Percentiles rank a stretch among this genome's conserved stretches.
Conservation (phyloP, 2,888 invertebrate species). For the Pterostichus niger region DNA sequence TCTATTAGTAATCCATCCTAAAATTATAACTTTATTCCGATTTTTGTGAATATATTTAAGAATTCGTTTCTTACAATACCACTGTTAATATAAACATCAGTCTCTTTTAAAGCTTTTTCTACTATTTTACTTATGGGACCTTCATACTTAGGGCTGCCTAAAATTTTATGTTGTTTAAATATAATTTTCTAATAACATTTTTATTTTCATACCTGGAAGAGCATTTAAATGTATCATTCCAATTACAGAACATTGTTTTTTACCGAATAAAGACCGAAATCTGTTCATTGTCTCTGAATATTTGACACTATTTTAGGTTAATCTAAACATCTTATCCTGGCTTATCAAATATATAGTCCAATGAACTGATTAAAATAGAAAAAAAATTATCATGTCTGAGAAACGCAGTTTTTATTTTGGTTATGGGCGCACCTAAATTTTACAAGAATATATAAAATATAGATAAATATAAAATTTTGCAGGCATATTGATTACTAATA, state of each 20-base stretch:
- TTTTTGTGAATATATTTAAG: neutral
- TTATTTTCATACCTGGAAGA: conserved; percentile 81
- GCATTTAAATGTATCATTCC: conserved; percentile 87
- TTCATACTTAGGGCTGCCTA: conserved; percentile 82
- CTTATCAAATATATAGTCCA: neutral
- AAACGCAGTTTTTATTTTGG: too few relatives aligned
- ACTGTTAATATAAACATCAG: conserved; percentile 80
- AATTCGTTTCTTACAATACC: conserved; percentile 73
- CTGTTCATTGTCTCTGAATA: conserved; percentile 73
- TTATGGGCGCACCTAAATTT: too few relatives aligned
- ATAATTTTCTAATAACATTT: neutral
- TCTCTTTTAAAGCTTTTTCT: conserved; percentile 81
- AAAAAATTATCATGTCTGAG: neutral
- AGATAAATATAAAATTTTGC: too few relatives aligned
- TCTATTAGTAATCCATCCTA: conserved; percentile 87
- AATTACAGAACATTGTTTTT: conserved; percentile 79
- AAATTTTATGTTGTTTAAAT: conserved; percentile 64
- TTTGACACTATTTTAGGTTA: conserved; percentile 17
- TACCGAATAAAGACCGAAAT: conserved; percentile 77
- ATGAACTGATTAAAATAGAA: conserved; percentile 29
- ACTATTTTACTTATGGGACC: conserved; percentile 80
- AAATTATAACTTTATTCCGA: conserved; percentile 65
- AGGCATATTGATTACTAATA: too few relatives aligned
- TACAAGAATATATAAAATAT: too few relatives aligned
- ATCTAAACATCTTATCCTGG: neutral